Percentiles rank a stretch among this genome's conserved stretches.
These are phyloP conservation scores for Cantharis flavilabris DNA, from an alignment of 2,888 invertebrate genomes.

Conservation along the genomic window DNA sequence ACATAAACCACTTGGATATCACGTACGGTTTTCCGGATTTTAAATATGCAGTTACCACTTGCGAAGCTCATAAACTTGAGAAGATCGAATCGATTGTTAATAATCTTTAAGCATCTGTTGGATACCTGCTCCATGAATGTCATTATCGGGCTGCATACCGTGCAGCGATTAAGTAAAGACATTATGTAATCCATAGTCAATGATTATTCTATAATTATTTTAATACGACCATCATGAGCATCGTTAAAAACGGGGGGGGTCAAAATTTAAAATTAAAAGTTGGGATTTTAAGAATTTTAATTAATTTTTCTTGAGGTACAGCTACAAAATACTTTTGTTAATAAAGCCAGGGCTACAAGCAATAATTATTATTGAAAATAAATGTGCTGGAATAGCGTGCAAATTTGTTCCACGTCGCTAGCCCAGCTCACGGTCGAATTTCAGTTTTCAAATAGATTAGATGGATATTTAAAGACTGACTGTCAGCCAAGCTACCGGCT, in stretches of 20 bases:
- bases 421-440: too few species aligned
- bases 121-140: slow-evolving; percentile 26
- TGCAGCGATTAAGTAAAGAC: background rate
- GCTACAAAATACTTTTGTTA: too few species aligned
- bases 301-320: too few species aligned
- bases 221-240: background rate
- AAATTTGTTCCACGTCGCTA: too few species aligned
- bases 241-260: background rate
- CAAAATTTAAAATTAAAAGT: background rate
- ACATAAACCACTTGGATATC: background rate
- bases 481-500: too few species aligned
- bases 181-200: background rate
- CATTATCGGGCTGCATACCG: slow-evolving; percentile 25
- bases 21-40: slow-evolving; percentile 4
- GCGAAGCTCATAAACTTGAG: slow-evolving; percentile 15
- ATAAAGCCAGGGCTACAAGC: too few species aligned
- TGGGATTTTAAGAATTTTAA: too few species aligned
- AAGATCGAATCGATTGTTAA: slow-evolving; percentile 29
- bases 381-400: too few species aligned
- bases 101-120: slow-evolving; percentile 24
- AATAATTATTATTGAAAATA: too few species aligned
- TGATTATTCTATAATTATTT: background rate
- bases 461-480: too few species aligned
- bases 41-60: slow-evolving; percentile 8
- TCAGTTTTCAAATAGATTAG: too few species aligned